Evolutionary conservation across 2,888 invertebrate species (phyloP).

Genomic region (Caenorhabditis plicata): DNA sequence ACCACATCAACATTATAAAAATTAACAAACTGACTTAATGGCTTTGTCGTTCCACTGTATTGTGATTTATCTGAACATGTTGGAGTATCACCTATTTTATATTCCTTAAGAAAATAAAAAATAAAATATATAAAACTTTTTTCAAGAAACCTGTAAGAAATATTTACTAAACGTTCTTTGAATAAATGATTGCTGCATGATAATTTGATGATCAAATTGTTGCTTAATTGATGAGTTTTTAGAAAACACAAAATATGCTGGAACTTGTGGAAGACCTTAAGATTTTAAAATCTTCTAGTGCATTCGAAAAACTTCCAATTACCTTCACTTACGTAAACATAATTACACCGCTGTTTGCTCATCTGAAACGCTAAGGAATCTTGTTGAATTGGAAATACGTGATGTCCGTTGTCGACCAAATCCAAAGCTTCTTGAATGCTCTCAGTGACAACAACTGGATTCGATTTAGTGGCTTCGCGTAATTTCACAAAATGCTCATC

Average conservation of each 20-base stretch:
- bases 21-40: slow-evolving; percentile 8
- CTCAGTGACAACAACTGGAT: slow-evolving; percentile 44
- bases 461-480: slow-evolving; percentile 33
- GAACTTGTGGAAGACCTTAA: slow-evolving; percentile 40
- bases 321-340: slow-evolving; percentile 50
- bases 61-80: slow-evolving; percentile 31
- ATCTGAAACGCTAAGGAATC: slow-evolving; percentile 50
- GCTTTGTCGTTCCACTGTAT: slow-evolving; percentile 11
- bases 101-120: no score
- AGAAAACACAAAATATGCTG: slow-evolving; percentile 34
- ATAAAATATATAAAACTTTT: background rate
- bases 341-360: slow-evolving; percentile 41
- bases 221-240: slow-evolving; percentile 25
- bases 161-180: slow-evolving; percentile 44
- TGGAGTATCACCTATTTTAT: slow-evolving; percentile 30
- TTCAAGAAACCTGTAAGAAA: slow-evolving; percentile 25
- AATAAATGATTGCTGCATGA: slow-evolving; percentile 35
- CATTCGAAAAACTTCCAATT: background rate
- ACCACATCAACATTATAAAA: no score
- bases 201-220: slow-evolving; percentile 30
- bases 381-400: slow-evolving; percentile 52
- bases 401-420: slow-evolving; percentile 47
- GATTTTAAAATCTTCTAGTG: background rate
- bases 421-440: slow-evolving; percentile 49
- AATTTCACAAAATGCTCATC: slow-evolving; percentile 36